phyloP scores from a whole-genome alignment of 2,797 vertebrate genomes.

The Sebastolobus altivelis region DNA sequence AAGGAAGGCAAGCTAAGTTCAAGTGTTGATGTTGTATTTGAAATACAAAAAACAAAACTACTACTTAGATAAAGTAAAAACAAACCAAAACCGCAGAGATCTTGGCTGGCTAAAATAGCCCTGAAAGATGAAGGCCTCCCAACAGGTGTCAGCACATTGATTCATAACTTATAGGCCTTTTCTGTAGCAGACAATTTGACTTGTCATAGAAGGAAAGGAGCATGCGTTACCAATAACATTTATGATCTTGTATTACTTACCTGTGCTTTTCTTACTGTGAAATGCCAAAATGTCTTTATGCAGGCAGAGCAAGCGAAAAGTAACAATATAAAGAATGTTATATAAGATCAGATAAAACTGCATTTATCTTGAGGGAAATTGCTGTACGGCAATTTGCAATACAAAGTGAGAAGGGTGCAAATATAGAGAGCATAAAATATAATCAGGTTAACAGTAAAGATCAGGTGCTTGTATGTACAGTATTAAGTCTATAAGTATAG shows the following conservation, averaged over 20 bases:
- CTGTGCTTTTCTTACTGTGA: background rate
- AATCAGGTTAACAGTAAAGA: background rate
- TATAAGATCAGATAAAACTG: background rate
- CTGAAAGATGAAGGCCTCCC: background rate
- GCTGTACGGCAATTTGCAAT: background rate
- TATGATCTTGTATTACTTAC: background rate
- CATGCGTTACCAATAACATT: background rate
- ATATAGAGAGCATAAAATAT: background rate
- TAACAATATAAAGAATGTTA: background rate
- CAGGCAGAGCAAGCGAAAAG: background rate
- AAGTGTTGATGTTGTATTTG: background rate
- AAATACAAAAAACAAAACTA: background rate
- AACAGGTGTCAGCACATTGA: background rate
- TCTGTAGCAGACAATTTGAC: background rate
- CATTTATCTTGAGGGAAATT: background rate
- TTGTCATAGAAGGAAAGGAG: background rate
- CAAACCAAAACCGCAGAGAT: background rate
- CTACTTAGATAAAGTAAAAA: background rate
- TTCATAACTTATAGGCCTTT: background rate
- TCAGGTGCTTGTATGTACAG: background rate
- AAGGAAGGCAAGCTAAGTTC: background rate
- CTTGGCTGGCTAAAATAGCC: background rate
- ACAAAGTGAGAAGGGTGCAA: background rate
- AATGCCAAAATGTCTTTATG: background rate
- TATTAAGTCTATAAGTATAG: background rate